A percentile compares a stretch with the other conserved stretches of the same genome.
phyloP scores from a whole-genome alignment of 2,888 invertebrate species.

The Linnaemya tessellans region DNA sequence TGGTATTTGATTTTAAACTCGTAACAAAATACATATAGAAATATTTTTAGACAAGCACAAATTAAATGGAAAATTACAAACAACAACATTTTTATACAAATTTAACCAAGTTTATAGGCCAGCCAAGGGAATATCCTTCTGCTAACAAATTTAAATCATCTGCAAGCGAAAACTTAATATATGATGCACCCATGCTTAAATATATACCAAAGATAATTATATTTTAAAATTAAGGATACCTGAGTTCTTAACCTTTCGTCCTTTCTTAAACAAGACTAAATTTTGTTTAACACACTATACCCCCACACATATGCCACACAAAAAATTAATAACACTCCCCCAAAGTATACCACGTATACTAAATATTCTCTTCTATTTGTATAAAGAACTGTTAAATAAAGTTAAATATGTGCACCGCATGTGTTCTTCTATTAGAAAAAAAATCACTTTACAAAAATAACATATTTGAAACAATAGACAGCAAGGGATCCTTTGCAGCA shows the following conservation, averaged over 20 bases:
- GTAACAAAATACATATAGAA: too few species aligned
- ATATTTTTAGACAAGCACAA: too few species aligned
- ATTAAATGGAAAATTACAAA: too few species aligned
- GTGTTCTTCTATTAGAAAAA: too few species aligned
- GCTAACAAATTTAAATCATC: constrained; percentile 11
- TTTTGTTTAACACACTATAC: background rate
- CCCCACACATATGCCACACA: background rate
- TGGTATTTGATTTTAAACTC: too few species aligned
- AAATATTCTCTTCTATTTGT: background rate
- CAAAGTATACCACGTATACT: background rate
- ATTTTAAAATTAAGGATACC: background rate
- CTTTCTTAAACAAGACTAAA: background rate
- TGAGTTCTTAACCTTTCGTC: too few species aligned
- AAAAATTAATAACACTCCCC: background rate
- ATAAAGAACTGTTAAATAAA: background rate
- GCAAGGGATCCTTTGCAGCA: too few species aligned
- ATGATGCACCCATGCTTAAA: background rate
- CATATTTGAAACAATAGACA: background rate
- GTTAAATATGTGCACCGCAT: background rate
- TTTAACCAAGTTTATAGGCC: background rate
- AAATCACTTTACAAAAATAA: background rate
- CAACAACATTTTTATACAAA: too few species aligned
- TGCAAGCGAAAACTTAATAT: background rate
- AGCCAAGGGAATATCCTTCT: background rate
- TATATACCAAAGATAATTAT: background rate